Evolutionary conservation across 2,113 vertebrate species (phyloP), one percentile per base, ranked within the genome.

Genomic region (Paramormyrops kingsleyae): DNA sequence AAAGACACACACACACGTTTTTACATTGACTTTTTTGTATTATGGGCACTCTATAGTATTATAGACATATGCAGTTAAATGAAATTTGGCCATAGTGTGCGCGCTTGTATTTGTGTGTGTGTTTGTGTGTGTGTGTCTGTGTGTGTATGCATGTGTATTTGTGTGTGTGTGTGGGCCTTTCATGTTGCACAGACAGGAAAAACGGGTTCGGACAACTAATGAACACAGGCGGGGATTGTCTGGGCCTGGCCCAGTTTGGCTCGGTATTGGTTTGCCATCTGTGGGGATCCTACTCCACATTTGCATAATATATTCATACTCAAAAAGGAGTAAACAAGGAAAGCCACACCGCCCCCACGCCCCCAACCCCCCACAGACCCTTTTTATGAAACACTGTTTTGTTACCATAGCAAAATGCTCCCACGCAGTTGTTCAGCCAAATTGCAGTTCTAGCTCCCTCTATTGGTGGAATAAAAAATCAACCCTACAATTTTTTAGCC

Each of bases 221-320:
- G 83, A 47, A 85, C 83, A 74, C 53, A 35, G 35, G 49, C 19
- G 7, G 44, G 53, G 35, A 89, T 19, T 31, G 39, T 62, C 31
- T 62, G 12, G 53, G 77, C 4, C 89, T 24, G 42, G 77, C 46
- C 49, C 31, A 15, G 62, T 80, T 89, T 83, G 90, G 88, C 86
- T 89, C 88, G 88, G 59, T 91, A 93, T 91, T 92, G 91, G 92
- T 92, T 92, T 91, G 90, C 91, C 89, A 62, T 90, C 91, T 90
- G 91, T 80, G 13, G 85, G 83, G 59, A 50, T 83, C n/a, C 86
- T 83, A 74, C 27, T 19, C 10, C 89, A 92, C 17, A 93, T 95
- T 93, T 93, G 50, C 93, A 95, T 95, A 94, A 94, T 93, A 91
- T 94, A 94, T 95, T 95, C 93, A 94, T 93, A 12, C 91, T 94